Evolutionary conservation across 2,797 vertebrate species (phyloP), one percentile per base, ranked within the genome.

Genomic region (Erethizon dorsatum): DNA sequence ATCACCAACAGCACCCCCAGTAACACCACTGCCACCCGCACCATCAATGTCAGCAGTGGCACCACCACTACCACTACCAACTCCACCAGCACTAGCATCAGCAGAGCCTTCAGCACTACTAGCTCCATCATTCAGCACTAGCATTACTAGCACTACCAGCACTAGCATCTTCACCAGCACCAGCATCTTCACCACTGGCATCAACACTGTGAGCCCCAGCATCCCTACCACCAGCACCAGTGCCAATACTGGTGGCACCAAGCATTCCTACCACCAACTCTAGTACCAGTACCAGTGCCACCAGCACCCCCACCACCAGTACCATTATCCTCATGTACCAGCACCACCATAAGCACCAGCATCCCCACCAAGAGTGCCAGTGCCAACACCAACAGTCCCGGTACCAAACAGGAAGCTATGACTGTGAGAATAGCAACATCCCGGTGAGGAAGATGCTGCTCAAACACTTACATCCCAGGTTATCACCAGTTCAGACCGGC

Each of bases 401-500:
- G 11, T 0, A 13, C 33, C 57, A 37, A 8, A 14, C 8, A 5
- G 28, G 13, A 92, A 33, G 17, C 31, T 20, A 0, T 6, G 73
- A 41, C 1, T 15, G 47, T 5, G 45, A 24, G 37, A 31, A 56
- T 0, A 80, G 50, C 12, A 37, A 26, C 9, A 4, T 9, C 24
- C 28, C 28, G 95, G 91, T 98, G 28, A 65, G 17, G 13, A 56
- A 52, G 28, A 54, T 0, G 17, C 45, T n/a, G 24, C 97, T 98
- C 98, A 99, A 98, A 99, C 97, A 99, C 99, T 99, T 99, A 99
- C 99, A 98, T 99, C 99, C 99, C 99, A 99, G 91, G 99, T 99
- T 98, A 99, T 99, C 98, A 99, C 99, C 98, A 99, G 99, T 98
- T 99, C 99, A 93, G 99, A 99, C 97, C 99, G 99, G 98, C 99